Evolutionary conservation across 2,888 invertebrate species (phyloP), one percentile per base, ranked within the genome.

Genomic region (Melinopterus prodromus): DNA sequence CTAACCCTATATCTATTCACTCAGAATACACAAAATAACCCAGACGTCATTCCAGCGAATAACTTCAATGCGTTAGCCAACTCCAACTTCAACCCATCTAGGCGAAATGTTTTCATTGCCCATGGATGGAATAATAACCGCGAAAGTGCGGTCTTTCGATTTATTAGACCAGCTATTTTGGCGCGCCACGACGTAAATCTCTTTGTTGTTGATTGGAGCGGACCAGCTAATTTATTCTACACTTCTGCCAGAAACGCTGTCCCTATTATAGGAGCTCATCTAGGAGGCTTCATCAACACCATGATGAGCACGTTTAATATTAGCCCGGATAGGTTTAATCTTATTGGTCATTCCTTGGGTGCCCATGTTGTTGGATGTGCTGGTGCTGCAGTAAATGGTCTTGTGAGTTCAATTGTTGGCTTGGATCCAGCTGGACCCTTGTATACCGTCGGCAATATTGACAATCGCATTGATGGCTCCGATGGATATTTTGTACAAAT

Each of bases 401-500:
- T 85, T 77, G 83, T 88, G 9, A 84, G 83, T 72, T 82, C 82
- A 36, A 88, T 89, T 69, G 84, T 87, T 78, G 89, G 88, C 75
- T 79, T 89, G 71, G 89, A 89, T 82, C 88, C 89, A 77, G 89
- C 89, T 6, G 82, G 83, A 36, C 88, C 87, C 3, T 78, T 86
- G 0, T 88, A 86, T 80, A 80, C 82, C 6, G 5, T 81, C 2
- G 80, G 76, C 7, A 83, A 87, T 70, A 84, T 79, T 6, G 82
- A 84, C n/a, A 84, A 85, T 75, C 86, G 88, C 71, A 78, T 89
- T 37, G 87, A 88, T 78, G 78, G 83, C 6, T 84, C 84, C 16
- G 89, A 89, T 82, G 89, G 86, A 0, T 79, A 85, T 70, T 86
- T 86, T 78, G 89, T 89, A 0, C 86, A 89, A 71, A 83, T 87